Conservation (phyloP, 2,113 vertebrate species). For the Melanotaenia duboulayi region DNA sequence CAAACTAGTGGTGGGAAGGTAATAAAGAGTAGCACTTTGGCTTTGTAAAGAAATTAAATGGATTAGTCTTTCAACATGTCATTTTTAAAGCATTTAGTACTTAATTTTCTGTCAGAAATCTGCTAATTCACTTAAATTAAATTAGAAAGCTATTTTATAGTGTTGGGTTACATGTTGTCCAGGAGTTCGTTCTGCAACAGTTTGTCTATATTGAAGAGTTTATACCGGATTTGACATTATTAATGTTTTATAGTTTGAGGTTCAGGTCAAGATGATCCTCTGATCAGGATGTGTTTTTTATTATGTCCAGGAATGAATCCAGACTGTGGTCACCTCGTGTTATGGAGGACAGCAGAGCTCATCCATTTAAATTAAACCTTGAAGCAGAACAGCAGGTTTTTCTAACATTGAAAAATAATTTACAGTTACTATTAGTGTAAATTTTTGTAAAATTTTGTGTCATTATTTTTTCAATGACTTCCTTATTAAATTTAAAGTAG, state of each 20-base stretch:
- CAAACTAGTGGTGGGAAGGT: not conserved
- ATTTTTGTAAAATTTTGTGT: not conserved
- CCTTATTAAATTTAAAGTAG: not conserved
- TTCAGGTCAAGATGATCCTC: not conserved
- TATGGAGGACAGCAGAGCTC: slow-evolving; percentile 85
- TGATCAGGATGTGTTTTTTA: slow-evolving; percentile 24
- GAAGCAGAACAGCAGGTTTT: slow-evolving; percentile 93
- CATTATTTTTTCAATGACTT: not conserved
- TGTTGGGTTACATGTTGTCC: not conserved
- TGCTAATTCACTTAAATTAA: not conserved
- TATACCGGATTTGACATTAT: not conserved
- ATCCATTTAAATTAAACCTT: slow-evolving; percentile 94
- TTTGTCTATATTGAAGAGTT: not conserved
- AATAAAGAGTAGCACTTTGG: not conserved
- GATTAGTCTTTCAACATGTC: too few species aligned
- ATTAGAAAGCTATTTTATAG: not conserved
- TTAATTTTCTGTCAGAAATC: not conserved
- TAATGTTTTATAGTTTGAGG: too few species aligned
- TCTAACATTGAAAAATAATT: slow-evolving; percentile 28
- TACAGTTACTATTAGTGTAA: not conserved
- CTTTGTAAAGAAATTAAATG: not conserved
- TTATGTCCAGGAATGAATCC: slow-evolving; percentile 85
- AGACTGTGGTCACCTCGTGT: slow-evolving; percentile 92
- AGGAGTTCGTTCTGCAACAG: not conserved
- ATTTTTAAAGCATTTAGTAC: too few species aligned